These are phyloP conservation scores for Mixornis gularis DNA, from an alignment of 2,113 vertebrate species.

Conservation along the genomic window DNA sequence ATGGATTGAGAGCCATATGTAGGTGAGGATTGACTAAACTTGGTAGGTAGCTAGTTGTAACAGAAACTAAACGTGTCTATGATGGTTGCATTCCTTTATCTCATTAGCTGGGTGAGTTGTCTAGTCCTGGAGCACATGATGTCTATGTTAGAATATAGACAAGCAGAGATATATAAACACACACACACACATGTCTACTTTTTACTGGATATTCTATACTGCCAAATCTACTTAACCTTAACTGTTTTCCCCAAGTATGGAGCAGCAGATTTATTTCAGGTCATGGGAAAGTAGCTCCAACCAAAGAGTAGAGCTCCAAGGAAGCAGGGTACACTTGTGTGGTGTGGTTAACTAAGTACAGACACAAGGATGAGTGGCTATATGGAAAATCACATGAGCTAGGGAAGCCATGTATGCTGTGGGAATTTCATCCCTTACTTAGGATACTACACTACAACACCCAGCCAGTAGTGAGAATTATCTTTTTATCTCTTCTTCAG, in stretches of 20 bases:
- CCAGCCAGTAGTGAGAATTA: not conserved
- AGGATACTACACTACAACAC: not conserved
- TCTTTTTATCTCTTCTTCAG: not conserved
- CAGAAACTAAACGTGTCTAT: not conserved
- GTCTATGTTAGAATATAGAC: not conserved
- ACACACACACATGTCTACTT: not conserved
- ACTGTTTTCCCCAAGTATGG: not conserved
- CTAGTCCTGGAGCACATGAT: not conserved
- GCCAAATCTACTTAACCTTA: not conserved
- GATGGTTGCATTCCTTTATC: not conserved
- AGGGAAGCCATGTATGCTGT: not conserved
- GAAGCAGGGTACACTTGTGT: not conserved
- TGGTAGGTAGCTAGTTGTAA: not conserved
- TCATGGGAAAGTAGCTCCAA: not conserved
- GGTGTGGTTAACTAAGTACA: not conserved
- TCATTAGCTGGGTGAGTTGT: not conserved
- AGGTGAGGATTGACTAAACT: not conserved
- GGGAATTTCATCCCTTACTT: not conserved
- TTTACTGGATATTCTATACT: not conserved
- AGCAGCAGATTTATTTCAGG: not conserved
- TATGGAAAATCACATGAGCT: not conserved
- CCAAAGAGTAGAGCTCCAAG: not conserved
- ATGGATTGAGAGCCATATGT: not conserved
- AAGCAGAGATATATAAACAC: not conserved
- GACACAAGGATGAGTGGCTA: not conserved